Conservation (phyloP, 2,797 vertebrate species). For the Peromyscus eremicus region DNA sequence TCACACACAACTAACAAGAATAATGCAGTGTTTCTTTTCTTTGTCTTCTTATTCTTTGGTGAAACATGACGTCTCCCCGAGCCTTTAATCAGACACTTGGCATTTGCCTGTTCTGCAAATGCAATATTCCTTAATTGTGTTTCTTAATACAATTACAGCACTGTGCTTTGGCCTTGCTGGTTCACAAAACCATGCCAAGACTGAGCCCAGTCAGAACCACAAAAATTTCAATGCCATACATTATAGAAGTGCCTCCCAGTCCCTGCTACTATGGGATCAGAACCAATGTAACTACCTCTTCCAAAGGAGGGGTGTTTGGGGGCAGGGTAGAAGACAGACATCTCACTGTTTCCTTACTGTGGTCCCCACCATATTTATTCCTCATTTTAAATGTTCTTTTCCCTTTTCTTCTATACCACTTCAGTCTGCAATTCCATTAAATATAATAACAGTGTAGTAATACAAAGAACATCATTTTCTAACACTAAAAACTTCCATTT, state of each 20-base stretch:
- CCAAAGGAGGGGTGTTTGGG: background rate
- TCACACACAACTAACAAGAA: background rate
- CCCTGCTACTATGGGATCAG: background rate
- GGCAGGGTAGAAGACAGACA: background rate
- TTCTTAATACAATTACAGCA: constrained; percentile 59
- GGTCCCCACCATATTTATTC: background rate
- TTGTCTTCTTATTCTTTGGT: constrained; percentile 36
- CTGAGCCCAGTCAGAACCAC: background rate
- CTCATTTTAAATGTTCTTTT: constrained; percentile 53
- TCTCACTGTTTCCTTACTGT: background rate
- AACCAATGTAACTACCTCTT: background rate
- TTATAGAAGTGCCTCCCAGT: background rate
- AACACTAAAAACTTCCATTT: constrained; percentile 78
- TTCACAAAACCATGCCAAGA: constrained; percentile 30
- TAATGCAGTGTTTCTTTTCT: background rate
- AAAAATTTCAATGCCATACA: background rate
- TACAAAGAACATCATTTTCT: constrained; percentile 73
- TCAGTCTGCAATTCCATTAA: constrained; percentile 72
- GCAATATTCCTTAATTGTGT: constrained; percentile 50
- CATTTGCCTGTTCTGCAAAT: constrained; percentile 57
- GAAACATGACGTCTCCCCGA: constrained; percentile 41
- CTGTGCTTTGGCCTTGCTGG: constrained; percentile 27
- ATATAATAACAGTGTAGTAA: constrained; percentile 64
- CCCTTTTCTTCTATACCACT: constrained; percentile 54
- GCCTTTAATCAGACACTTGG: constrained; percentile 52